Base-by-base conservation (phyloP, 2,888 invertebrate species). In the Holacanthella duospinosa region DNA sequence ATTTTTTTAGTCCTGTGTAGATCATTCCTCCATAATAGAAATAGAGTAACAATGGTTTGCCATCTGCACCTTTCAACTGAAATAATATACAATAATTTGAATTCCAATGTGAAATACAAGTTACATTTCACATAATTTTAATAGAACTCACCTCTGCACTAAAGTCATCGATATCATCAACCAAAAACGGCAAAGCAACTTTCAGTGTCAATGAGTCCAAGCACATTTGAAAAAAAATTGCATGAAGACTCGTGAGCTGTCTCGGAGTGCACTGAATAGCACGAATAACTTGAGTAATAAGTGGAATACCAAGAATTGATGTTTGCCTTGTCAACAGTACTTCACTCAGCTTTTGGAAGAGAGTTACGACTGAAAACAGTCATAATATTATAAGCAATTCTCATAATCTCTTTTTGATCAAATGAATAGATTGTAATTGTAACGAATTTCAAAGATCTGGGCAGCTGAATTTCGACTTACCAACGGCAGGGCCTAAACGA, bases 21-120 rank as follows among this genome's bases (percentile, higher is more conserved):
- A 96, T 92, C 92, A 96, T 93, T 60, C 96, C 96, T 64, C 95
- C 95, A 77, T 97, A 97, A 78, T 96, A 96, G 77, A 92, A 96
- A 77, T 93, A 96, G 0, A 93, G 82, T 60, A 97, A 82, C 77
- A 94, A 94, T 77, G 92, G 88, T 79, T 89, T 91, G 0, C 89
- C 85, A 77, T 92, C 91, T 9, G 60, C 55, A 25, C 65, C 65
- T 53, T 60, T 60, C n/a, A 66, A 21, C 65, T 65, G 54, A 16
- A 29, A 59, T 59, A 24, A 48, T 21, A 48, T 12, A 36, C 16
- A 36, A 36, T 36, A 53, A 53, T 6, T n/a, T 53, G 6, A 9
- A n/a, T 53, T 53, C n/a, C 54, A 25, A 25, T 6, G 25, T 53
- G 21, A 9, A 19, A 26, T n/a, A 4, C 25, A 26, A 56, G 19